Evolutionary conservation across 2,797 vertebrate genomes (phyloP), one percentile per base, ranked within the genome.

Genomic region (Chelmon rostratus): DNA sequence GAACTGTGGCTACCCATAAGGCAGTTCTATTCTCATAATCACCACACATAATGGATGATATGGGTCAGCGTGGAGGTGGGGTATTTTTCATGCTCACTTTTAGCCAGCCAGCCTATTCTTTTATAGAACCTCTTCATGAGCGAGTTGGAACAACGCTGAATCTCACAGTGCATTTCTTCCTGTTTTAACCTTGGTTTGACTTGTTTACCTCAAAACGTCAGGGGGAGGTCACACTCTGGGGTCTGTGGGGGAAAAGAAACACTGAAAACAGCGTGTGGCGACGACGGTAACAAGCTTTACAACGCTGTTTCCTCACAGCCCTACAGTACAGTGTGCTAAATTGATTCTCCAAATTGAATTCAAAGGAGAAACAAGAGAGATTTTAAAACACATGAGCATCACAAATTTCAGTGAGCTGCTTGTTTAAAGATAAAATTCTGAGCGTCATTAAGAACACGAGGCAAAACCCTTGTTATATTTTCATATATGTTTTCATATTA

Each of bases 41-140:
- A 94, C 93, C 90, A 78, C 91, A 95, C 91, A 95, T 96, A 96
- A 96, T 96, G 95, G 95, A 96, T 95, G 95, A 95, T 95, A 79
- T 95, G 94, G 95, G 95, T 96, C 96, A 96, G 76, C 82, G 73
- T 92, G 90, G 94, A 94, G 94, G 93, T 95, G 94, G 94, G 89
- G 90, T 92, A 96, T 96, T 95, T 95, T 95, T 95, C 95, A 95
- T 95, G 93, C 93, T 96, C 95, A 95, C 91, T 95, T 94, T 94
- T 88, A 95, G 89, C 93, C 91, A 90, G 90, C 92, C 89, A 88
- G 91, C 94, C 94, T 93, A 94, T 96, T 95, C 93, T 94, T 95
- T 94, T 93, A 93, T 92, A 93, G 91, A 89, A 94, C 78, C 86
- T 89, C 92, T 80, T 78, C 86, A 82, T 78, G 86, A 85, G 87